Conservation (phyloP, 1,140 invertebrate species). For the Drosophila ercepeae region DNA sequence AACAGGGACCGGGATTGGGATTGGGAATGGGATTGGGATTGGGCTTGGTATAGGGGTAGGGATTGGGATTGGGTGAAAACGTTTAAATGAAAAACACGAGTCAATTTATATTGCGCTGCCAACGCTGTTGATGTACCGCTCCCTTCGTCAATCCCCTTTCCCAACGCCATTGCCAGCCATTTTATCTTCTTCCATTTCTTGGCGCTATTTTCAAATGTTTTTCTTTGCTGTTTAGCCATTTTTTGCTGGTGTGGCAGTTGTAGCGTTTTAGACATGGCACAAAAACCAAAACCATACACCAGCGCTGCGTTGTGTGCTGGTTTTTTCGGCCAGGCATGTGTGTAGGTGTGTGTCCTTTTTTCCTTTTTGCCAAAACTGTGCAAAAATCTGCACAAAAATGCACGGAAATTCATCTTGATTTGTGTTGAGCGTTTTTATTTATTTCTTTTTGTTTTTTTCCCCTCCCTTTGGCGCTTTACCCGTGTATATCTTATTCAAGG, state of each 20-base stretch:
- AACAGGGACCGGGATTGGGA: constrained; percentile 17
- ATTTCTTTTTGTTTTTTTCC: constrained; percentile 8
- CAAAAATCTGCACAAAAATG: constrained; percentile 75
- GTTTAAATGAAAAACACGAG: constrained; percentile 74
- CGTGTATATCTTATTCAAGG: constrained; percentile 44
- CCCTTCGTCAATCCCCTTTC: background rate
- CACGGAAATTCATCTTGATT: constrained; percentile 81
- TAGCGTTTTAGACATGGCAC: constrained; percentile 28
- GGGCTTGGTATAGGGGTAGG: background rate
- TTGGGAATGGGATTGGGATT: background rate
- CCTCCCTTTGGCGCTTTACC: background rate
- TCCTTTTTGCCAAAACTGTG: constrained; percentile 39
- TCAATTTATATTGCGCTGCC: constrained; percentile 68
- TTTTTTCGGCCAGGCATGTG: constrained; percentile 27
- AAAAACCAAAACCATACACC: constrained; percentile 42
- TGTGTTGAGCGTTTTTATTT: constrained; percentile 65
- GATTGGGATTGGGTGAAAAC: constrained; percentile 26
- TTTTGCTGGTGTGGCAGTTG: constrained; percentile 45
- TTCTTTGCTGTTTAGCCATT: constrained; percentile 60
- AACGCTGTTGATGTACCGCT: constrained; percentile 7
- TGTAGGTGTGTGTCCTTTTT: constrained; percentile 29
- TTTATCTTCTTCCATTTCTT: constrained; percentile 58
- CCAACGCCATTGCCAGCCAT: constrained; percentile 5
- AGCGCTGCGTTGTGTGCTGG: constrained; percentile 28
- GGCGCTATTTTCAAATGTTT: constrained; percentile 65